Evolutionary conservation across 2,113 vertebrate genomes (phyloP), one percentile per base, ranked within the genome.

Genomic region (Salvelinus sp.): DNA sequence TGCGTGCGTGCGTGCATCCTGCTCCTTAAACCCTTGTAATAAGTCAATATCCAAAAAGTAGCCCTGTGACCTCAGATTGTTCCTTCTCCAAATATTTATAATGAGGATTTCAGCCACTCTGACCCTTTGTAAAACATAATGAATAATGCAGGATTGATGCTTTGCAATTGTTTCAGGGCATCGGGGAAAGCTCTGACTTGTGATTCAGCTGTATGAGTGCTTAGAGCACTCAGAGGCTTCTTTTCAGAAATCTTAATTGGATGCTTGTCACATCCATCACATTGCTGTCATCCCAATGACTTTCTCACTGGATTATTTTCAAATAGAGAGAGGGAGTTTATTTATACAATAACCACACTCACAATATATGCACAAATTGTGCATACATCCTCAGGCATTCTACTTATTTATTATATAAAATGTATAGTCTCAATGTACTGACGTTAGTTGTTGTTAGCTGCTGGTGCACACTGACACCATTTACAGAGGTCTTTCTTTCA

Each of bases 381-480:
- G 38, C 38, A 38, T 38, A 38, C 38, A 44, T 62, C 6, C 58
- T 62, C 58, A 54, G 16, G 50, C 13, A 23, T 60, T 60, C 14
- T 6, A 20, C 58, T 22, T 60, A 6, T 12, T 6, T 60, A 60
- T 62, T 44, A 44, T 10, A 62, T 2, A 16, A 62, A 62, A 62
- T 62, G 58, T 22, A 22, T 22, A 62, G 58, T 22, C 58, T 82
- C 83, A 38, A 77, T 77, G 80, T 6, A 64, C 80, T 0, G 27
- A 69, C 27, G 82, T 54, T 54, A 54, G 16, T 18, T 16, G 14
- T 54, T 54, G 38, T 44, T 18, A 16, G 12, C 50, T 18, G 50
- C 50, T 54, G n/a, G 12, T 63, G 60, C n/a, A 63, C 7, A 1
- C 22, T 25, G 60, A 63, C 60, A n/a, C 20, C 22, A 22, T 63